These are phyloP conservation scores for Tholera decimalis DNA, from an alignment of 2,888 invertebrate genomes.

Conservation along the genomic window DNA sequence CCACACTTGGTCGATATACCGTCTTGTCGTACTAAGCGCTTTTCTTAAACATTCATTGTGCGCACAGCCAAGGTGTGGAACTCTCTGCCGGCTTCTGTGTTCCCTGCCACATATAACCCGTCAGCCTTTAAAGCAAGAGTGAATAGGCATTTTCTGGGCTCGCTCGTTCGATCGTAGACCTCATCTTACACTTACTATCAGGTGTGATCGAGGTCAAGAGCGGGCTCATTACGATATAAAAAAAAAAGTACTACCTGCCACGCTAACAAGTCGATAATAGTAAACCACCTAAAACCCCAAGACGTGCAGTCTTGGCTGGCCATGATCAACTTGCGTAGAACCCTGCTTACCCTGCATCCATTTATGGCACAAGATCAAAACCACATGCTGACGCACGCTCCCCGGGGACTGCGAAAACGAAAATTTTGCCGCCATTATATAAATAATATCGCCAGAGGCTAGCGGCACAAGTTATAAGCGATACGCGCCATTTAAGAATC, in stretches of 20 bases:
- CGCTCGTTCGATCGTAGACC: too few species aligned
- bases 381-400: constrained; percentile 51
- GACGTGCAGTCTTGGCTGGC: constrained; percentile 2
- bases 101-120: too few species aligned
- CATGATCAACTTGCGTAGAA: constrained; percentile 16
- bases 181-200: too few species aligned
- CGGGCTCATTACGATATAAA: too few species aligned
- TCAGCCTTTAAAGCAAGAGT: too few species aligned
- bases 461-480: constrained; percentile 10
- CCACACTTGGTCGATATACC: too few species aligned
- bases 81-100: too few species aligned
- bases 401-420: constrained; percentile 45
- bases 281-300: neutral
- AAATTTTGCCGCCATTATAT: constrained; percentile 58
- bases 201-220: too few species aligned
- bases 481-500: neutral
- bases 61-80: too few species aligned
- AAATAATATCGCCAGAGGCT: constrained; percentile 57
- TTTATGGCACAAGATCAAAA: constrained; percentile 49
- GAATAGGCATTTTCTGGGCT: too few species aligned
- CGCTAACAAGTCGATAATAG: constrained; percentile 8
- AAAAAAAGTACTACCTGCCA: neutral
- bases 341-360: constrained; percentile 46
- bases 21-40: too few species aligned
- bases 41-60: too few species aligned